Base-by-base conservation (phyloP, 2,113 vertebrate species). In the Campylomormyrus numenius region DNA sequence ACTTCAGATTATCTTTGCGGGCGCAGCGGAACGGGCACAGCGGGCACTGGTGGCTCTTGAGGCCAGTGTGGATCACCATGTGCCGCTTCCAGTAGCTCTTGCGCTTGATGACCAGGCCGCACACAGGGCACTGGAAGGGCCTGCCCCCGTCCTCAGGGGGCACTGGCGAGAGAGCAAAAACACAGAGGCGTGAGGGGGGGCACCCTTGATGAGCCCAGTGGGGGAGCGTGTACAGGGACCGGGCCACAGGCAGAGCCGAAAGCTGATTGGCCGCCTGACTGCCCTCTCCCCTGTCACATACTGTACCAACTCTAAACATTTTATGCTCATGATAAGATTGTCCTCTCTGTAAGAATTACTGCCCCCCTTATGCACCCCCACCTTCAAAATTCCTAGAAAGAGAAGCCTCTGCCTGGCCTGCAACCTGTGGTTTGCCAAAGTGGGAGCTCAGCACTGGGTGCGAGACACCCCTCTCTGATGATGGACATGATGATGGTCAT, bases 1-100 rank as follows among this genome's bases (percentile, higher is more conserved):
- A 99, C 96, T 99, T 99, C 92, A 99, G 98, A 98, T 99, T 99
- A 97, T 99, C 98, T 98, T 99, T 99, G 96, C 98, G 98, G 94
- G 98, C 98, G 94, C 98, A 99, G 91, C 98, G 98, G 95, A 99
- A 99, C 6, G 98, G 98, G 94, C 98, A 99, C 92, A 99, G 95
- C 0, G 98, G 98, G 94, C 98, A 99, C 95, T 99, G 98, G 94
- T 99, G 98, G 94, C 98, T 99, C 96, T 99, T 99, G 94, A 99
- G 95, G 94, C 98, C 98, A 45, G 98, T 99, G 95, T 99, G 98
- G 94, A 99, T 99, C 95, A 99, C 98, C 98, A 99, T 99, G 94
- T 99, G 98, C 92, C 98, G 96, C 94, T 99, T 99, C 98, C 98
- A 99, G 95, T 99, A 99, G 94, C 98, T 99, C 97, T 99, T 99